Base-by-base conservation (phyloP, 2,113 vertebrate genomes). In the Pogona vitticeps region DNA sequence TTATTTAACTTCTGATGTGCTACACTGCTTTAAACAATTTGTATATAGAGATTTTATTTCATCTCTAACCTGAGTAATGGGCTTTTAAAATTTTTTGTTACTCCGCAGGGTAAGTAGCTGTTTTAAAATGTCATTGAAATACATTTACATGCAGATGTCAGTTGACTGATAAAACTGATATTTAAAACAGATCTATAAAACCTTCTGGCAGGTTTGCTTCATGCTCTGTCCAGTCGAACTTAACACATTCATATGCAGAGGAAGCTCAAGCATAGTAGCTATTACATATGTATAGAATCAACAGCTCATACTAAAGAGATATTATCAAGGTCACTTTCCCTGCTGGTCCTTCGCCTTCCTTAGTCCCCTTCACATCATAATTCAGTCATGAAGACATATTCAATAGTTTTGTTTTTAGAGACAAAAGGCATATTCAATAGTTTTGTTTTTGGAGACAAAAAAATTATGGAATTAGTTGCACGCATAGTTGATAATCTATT, bases 311-410 rank as follows among this genome's bases (percentile, higher is more conserved):
- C 18, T 3, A 80, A 83, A 12, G 7, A 65, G 56, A 40, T 87
- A 83, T 68, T 83, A 83, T 59, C 42, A 88, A 85, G 59, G 82
- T n/a, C n/a, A 79, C 38, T 90, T 33, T 82, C 59, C 14, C 21
- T 73, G 56, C 38, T 56, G 76, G 85, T 59, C 59, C 65, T 63
- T n/a, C n/a, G n/a, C n/a, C n/a, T n/a, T 81, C 1, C 23, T 13
- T 83, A 85, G 2, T 23, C 8, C 2, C 56, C 40, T 21, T 46
- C 20, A 88, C 67, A 70, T 56, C 70, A 9, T 88, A 76, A 85
- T 63, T 76, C 76, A 56, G 89, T 26, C 0, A 31, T 21, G 15
- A 18, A 73, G 31, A 85, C 70, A 8, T n/a, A 78, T 40, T 82
- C 82, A 90, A 87, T 15, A 82, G 18, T 28, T 76, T 58, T 36